Base-by-base conservation (phyloP, 2,888 invertebrate genomes). In the Trissolcus japonicus region DNA sequence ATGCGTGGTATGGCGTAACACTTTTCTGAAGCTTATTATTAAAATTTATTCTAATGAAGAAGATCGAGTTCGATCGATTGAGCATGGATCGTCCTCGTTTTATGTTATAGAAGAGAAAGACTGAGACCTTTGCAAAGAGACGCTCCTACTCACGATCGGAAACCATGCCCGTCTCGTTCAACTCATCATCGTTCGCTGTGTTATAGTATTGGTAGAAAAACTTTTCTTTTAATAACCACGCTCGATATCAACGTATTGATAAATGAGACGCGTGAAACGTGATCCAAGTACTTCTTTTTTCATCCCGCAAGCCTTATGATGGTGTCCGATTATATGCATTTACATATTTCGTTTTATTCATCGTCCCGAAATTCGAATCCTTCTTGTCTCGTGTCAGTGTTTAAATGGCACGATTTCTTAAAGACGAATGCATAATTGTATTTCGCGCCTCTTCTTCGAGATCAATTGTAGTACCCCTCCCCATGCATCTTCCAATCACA, bases 111-210 rank as follows among this genome's bases (percentile, higher is more conserved):
- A 62, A 69, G 62, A 76, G 73, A 76, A 71, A 74, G 57, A 69
- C 50, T 51, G 68, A 79, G 79, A 76, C 79, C 79, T 79, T 79
- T 79, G 66, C 75, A 68, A 14, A 46, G 51, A 59, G 66, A 76
- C 79, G 76, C 79, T 79, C 79, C 79, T 65, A 79, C 79, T 79
- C 79, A 79, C 78, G 78, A 76, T 78, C 65, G 71, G 63, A 78
- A 71, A 78, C 76, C 65, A 72, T 72, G 68, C 75, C 65, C 60
- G 71, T 63, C 75, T 55, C 35, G 35, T 76, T 76, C 69, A 55
- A 57, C 66, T 68, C 68, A 76, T 68, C 71, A 66, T 67, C 66
- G 61, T 73, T 56, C 61, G 66, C 35, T 35, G 9, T 35, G 9
- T 7, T 11, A 35, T 35, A 9, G 35, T 35, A 35, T 9, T 11